phyloP scores from a whole-genome alignment of 2,797 vertebrate genomes.

The Chanos chanos region DNA sequence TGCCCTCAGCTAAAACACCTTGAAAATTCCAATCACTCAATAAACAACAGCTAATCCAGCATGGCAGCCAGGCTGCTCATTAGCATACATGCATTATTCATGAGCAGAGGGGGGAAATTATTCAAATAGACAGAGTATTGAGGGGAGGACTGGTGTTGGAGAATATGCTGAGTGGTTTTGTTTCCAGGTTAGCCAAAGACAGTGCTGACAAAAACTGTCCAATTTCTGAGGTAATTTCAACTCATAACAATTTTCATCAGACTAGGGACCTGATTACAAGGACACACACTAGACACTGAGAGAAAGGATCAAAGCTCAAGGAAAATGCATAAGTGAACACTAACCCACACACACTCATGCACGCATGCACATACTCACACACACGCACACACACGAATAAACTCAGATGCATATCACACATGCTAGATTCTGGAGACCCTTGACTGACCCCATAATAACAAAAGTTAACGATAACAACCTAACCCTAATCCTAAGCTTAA shows the following conservation, averaged over 20 bases:
- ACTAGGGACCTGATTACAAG: conserved; percentile 20
- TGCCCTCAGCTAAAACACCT: background rate
- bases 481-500: no score
- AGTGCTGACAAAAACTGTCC: background rate
- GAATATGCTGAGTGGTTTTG: conserved; percentile 11
- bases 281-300: background rate
- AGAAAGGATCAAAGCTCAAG: background rate
- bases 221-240: conserved; percentile 23
- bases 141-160: conserved; percentile 13
- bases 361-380: background rate
- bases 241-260: no score
- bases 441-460: no score
- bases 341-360: background rate
- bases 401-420: background rate
- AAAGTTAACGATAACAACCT: no score
- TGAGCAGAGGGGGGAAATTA: conserved; percentile 17
- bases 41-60: conserved; percentile 36
- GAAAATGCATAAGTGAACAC: background rate
- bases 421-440: no score
- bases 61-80: conserved; percentile 22
- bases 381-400: conserved; percentile 2
- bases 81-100: conserved; percentile 42
- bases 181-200: conserved; percentile 9
- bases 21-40: conserved; percentile 18
- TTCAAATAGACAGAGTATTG: conserved; percentile 20